Evolutionary conservation across 2,113 vertebrate species (phyloP).

Genomic region (Craseonycteris thonglongyai): DNA sequence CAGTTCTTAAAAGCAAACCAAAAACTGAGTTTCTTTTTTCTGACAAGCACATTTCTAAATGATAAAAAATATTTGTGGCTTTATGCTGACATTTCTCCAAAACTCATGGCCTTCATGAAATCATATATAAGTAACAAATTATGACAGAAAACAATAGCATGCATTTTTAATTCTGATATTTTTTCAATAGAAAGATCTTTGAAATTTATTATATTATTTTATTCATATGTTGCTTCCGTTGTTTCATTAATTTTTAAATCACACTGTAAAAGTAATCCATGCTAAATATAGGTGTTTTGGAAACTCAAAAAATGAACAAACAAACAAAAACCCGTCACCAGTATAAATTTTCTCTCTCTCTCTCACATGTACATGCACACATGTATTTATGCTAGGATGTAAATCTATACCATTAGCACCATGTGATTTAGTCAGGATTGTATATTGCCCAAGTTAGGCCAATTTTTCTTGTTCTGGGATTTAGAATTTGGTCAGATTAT

Average conservation of each 20-base stretch:
- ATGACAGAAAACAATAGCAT: not conserved
- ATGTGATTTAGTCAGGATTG: not conserved
- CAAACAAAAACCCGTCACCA: too few species aligned
- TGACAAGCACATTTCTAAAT: not conserved
- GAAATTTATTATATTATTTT: not conserved
- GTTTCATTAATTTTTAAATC: not conserved
- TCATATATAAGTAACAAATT: not conserved
- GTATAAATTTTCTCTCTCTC: not conserved
- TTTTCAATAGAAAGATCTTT: not conserved
- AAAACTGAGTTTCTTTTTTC: not conserved
- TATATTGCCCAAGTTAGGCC: not conserved
- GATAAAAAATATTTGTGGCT: not conserved
- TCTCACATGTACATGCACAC: not conserved
- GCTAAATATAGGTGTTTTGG: not conserved
- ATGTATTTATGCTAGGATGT: not conserved
- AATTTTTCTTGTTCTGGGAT: not conserved
- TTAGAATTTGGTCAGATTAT: not conserved
- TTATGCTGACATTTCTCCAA: not conserved
- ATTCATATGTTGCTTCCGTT: not conserved
- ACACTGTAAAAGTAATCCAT: not conserved
- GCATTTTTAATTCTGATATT: not conserved
- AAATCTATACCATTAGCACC: not conserved
- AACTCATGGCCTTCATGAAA: not conserved
- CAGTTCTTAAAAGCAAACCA: not conserved
- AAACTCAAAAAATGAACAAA: not conserved